These are phyloP conservation scores for Sycobia sp. DNA, from an alignment of 1,140 invertebrate species.

Conservation along the genomic window DNA sequence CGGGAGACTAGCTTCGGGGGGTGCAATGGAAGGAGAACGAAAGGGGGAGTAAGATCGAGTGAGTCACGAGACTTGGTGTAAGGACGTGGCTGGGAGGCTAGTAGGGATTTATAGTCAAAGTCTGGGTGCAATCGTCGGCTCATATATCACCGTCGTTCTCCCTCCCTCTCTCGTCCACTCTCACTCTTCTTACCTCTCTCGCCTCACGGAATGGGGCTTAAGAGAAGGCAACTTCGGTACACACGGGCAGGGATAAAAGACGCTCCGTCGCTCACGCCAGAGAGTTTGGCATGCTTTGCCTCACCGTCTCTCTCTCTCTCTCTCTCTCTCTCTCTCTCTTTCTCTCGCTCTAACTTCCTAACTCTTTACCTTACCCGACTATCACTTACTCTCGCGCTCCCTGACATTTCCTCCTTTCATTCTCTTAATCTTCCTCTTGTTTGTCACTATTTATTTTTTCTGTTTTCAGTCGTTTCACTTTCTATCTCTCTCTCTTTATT, in stretches of 20 bases:
- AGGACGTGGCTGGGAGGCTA: constrained; percentile 7
- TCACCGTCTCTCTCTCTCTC: background rate
- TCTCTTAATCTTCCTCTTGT: constrained; percentile 38
- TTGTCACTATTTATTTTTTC: constrained; percentile 33
- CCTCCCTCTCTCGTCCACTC: no score
- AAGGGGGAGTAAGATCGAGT: background rate
- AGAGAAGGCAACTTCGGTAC: constrained; percentile 18
- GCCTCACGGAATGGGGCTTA: constrained; percentile 11
- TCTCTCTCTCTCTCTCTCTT: background rate
- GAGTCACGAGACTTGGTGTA: background rate
- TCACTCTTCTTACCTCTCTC: no score
- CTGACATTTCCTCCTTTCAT: constrained; percentile 32
- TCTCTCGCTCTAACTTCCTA: background rate
- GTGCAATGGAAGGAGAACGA: no score
- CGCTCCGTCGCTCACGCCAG: constrained; percentile 35
- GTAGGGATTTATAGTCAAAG: constrained; percentile 47
- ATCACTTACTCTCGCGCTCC: constrained; percentile 22
- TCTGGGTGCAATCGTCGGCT: constrained; percentile 46
- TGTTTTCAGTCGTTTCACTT: no score
- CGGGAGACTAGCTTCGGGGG: no score
- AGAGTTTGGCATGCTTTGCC: no score
- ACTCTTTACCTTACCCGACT: no score
- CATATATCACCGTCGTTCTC: constrained; percentile 38
- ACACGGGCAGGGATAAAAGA: constrained; percentile 41
- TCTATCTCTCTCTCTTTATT: no score